Percentiles rank a stretch among this genome's conserved stretches.
Conservation (phyloP, 2,113 vertebrate genomes). For the Centropus bengalensis region DNA sequence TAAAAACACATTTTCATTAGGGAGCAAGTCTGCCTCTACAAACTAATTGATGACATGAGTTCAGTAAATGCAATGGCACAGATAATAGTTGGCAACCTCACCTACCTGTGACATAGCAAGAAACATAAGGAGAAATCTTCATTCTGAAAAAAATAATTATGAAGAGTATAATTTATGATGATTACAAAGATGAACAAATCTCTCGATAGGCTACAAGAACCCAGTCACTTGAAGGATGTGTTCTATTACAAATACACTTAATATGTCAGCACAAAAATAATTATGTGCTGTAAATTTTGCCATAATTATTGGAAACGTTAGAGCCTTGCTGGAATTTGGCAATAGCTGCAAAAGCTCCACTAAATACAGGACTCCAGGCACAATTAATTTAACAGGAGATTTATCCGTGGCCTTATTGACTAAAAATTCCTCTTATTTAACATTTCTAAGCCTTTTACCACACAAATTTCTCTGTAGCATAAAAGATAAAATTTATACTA, state of each 20-base stretch:
- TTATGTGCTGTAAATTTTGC: background rate
- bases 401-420: conserved; percentile 49
- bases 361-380: conserved; percentile 59
- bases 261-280: conserved; percentile 5
- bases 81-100: background rate
- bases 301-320: conserved; percentile 39
- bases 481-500: background rate
- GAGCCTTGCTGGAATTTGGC: conserved; percentile 26
- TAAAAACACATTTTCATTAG: background rate
- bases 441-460: conserved; percentile 21
- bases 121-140: background rate
- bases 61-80: background rate
- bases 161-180: background rate
- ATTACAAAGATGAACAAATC: background rate
- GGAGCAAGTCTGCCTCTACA: background rate
- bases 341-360: conserved; percentile 17
- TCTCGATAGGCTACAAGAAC: background rate
- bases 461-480: conserved; percentile 1
- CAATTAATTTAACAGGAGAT: conserved; percentile 38
- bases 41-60: rapidly evolving
- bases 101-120: background rate
- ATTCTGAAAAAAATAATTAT: background rate
- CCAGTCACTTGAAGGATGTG: background rate
- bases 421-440: conserved; percentile 47
- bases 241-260: background rate